Percentiles rank a stretch among this genome's conserved stretches.
These are phyloP conservation scores for Haemorhous mexicanus DNA, from an alignment of 2,113 vertebrate species.

Conservation along the genomic window DNA sequence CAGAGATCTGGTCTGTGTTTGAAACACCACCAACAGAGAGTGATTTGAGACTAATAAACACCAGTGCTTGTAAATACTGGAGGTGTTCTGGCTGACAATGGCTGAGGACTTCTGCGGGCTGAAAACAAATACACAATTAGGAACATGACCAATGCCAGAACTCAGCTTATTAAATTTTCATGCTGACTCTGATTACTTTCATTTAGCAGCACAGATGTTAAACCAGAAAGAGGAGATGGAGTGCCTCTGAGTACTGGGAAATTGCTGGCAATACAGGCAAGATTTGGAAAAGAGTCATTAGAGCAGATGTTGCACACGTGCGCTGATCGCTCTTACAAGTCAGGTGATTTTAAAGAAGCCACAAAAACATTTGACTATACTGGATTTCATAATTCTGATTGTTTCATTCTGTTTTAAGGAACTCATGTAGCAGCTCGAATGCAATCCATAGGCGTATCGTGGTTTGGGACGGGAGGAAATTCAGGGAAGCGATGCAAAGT, in stretches of 20 bases:
- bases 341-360: neutral
- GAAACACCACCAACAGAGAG: neutral
- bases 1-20: neutral
- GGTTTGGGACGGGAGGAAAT: neutral
- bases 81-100: neutral
- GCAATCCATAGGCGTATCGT: neutral
- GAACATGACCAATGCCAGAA: neutral
- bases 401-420: neutral
- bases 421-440: neutral
- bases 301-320: neutral
- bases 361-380: neutral
- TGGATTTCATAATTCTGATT: neutral
- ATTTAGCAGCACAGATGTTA: constrained; percentile 50
- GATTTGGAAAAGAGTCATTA: neutral
- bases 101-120: neutral
- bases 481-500: neutral
- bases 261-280: neutral
- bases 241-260: neutral
- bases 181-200: constrained; percentile 27
- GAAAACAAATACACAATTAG: neutral
- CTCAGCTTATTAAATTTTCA: constrained; percentile 39
- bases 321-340: neutral
- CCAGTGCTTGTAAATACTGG: neutral
- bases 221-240: neutral
- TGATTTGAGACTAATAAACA: neutral